Evolutionary conservation across 2,797 vertebrate genomes (phyloP).

Genomic region (Rhodeus uyekii): DNA sequence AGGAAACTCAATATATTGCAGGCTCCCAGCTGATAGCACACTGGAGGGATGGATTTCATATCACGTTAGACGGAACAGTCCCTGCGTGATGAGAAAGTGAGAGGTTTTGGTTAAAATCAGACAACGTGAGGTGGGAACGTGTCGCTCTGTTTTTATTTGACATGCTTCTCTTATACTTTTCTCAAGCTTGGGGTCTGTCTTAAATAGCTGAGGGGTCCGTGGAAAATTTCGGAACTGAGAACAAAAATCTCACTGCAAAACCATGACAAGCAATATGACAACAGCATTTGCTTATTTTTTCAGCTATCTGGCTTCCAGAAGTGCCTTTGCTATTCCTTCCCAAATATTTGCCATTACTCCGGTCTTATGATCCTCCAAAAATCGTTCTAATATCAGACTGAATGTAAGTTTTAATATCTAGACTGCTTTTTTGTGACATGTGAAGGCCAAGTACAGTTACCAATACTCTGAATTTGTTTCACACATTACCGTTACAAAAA

Average conservation of each 20-base stretch:
- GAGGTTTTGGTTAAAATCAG: constrained; percentile 28
- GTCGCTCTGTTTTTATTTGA: constrained; percentile 14
- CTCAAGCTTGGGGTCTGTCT: not conserved
- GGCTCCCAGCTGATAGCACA: constrained; percentile 19
- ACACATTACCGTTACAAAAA: no score
- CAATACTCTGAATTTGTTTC: no score
- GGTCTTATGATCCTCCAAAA: not conserved
- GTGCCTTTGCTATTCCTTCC: not conserved
- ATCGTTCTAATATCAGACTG: not conserved
- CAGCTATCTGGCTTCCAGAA: not conserved
- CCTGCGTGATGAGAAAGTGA: not conserved
- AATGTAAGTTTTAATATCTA: no score
- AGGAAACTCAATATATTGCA: constrained; percentile 46
- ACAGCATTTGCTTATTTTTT: not conserved
- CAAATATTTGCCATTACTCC: not conserved
- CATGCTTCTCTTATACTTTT: constrained; percentile 8
- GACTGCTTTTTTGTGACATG: no score
- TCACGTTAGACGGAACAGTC: constrained; percentile 37
- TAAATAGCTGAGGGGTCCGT: not conserved
- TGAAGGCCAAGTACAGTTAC: no score
- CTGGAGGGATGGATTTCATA: constrained; percentile 39
- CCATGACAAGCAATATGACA: constrained; percentile 28
- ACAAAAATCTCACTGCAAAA: constrained; percentile 12
- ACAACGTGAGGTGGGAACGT: not conserved
- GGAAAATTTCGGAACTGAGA: not conserved